Conservation (phyloP, 2,888 invertebrate species). For the Hofmannophila pseudospretella region DNA sequence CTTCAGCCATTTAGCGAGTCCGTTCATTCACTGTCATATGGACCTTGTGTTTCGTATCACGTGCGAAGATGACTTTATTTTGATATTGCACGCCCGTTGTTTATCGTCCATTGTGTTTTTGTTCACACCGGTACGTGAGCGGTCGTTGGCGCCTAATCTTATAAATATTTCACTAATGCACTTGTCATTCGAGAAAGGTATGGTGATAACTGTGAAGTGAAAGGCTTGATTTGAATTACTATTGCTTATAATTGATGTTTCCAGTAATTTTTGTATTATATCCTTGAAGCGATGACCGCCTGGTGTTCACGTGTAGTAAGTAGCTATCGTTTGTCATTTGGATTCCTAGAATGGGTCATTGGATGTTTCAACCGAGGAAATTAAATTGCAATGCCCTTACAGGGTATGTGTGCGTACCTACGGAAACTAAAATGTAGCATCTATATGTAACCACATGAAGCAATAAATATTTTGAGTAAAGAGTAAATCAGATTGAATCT, state of each 20-base stretch:
- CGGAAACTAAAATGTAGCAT: too few relatives aligned
- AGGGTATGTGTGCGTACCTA: too few relatives aligned
- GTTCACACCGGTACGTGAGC: conserved; percentile 44
- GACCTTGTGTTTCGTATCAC: conserved; percentile 45
- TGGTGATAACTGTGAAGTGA: conserved; percentile 11
- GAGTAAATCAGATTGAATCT: too few relatives aligned
- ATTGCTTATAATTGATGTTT: conserved; percentile 15
- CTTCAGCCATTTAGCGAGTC: background rate
- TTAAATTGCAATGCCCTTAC: too few relatives aligned
- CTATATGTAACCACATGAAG: too few relatives aligned
- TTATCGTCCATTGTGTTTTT: conserved; percentile 61
- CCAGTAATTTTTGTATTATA: conserved; percentile 13
- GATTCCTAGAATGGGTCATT: too few relatives aligned
- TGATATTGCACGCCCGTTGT: conserved; percentile 60
- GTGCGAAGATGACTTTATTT: conserved; percentile 66
- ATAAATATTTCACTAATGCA: conserved; percentile 36
- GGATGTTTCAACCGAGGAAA: too few relatives aligned
- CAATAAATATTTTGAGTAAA: too few relatives aligned
- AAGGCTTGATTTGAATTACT: conserved; percentile 12
- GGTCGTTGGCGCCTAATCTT: conserved; percentile 19
- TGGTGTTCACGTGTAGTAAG: background rate
- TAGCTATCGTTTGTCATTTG: background rate
- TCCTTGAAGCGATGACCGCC: conserved; percentile 5
- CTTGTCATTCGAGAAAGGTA: conserved; percentile 12
- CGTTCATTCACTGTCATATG: conserved; percentile 3